phyloP scores from a whole-genome alignment of 2,113 vertebrate species.

The Tachycineta bicolor region DNA sequence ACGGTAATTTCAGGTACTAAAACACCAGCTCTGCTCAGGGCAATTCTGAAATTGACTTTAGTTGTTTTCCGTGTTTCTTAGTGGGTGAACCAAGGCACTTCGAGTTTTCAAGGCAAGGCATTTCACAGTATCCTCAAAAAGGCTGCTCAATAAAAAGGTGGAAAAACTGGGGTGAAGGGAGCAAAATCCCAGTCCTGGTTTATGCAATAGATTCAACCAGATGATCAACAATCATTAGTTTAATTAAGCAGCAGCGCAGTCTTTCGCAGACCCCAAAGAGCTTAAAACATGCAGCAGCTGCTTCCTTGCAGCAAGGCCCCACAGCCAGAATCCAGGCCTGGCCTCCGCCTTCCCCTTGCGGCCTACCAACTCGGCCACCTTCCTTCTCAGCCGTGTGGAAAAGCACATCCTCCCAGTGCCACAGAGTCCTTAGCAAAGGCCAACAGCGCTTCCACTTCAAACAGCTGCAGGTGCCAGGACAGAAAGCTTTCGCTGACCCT shows the following conservation, averaged over 20 bases:
- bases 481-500: background rate
- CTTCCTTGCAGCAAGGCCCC: background rate
- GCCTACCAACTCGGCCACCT: no score
- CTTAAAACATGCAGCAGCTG: background rate
- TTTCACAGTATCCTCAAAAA: background rate
- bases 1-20: background rate
- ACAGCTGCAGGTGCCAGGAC: background rate
- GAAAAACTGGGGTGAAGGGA: background rate
- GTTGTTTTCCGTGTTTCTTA: background rate
- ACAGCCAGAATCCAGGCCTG: background rate
- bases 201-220: background rate
- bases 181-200: background rate
- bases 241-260: background rate
- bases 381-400: background rate
- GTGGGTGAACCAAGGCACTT: background rate
- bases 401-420: background rate
- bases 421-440: background rate
- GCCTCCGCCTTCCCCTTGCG: background rate
- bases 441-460: background rate
- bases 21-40: background rate
- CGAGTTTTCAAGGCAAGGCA: background rate
- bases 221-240: background rate
- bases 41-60: background rate
- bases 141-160: background rate
- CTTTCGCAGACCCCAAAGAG: background rate